phyloP scores from a whole-genome alignment of 2,113 vertebrate genomes.

The Oncorhynchus tshawytscha region DNA sequence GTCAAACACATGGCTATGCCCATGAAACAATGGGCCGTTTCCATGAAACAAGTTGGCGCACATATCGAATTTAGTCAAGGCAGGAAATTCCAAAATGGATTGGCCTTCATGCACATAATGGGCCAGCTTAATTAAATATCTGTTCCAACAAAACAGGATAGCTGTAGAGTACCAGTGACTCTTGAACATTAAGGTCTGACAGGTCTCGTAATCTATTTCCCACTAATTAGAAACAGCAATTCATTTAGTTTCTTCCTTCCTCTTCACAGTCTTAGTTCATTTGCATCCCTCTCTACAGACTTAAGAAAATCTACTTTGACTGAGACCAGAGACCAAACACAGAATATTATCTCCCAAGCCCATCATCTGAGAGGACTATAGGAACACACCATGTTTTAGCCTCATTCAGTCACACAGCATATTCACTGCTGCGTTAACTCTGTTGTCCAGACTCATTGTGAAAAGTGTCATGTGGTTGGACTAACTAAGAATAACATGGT shows the following conservation, averaged over 20 bases:
- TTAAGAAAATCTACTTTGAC: neutral
- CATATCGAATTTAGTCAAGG: neutral
- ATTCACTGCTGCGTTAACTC: neutral
- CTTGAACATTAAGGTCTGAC: neutral
- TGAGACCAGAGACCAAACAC: neutral
- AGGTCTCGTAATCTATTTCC: no score
- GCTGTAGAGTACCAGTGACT: neutral
- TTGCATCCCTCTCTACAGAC: neutral
- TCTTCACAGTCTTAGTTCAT: neutral
- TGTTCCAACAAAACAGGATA: neutral
- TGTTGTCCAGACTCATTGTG: neutral
- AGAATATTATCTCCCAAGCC: neutral
- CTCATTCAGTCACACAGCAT: slow-evolving; percentile 1
- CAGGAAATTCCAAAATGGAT: neutral
- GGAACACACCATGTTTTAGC: neutral
- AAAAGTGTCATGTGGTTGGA: neutral
- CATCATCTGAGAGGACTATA: neutral
- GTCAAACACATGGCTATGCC: neutral
- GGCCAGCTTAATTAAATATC: neutral
- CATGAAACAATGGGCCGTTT: neutral
- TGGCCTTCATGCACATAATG: neutral
- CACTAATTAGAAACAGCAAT: no score
- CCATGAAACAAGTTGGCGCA: neutral
- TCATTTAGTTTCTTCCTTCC: neutral
- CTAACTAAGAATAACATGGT: neutral